Conservation (phyloP, 2,888 invertebrate genomes). For the Baronia brevicornis region DNA sequence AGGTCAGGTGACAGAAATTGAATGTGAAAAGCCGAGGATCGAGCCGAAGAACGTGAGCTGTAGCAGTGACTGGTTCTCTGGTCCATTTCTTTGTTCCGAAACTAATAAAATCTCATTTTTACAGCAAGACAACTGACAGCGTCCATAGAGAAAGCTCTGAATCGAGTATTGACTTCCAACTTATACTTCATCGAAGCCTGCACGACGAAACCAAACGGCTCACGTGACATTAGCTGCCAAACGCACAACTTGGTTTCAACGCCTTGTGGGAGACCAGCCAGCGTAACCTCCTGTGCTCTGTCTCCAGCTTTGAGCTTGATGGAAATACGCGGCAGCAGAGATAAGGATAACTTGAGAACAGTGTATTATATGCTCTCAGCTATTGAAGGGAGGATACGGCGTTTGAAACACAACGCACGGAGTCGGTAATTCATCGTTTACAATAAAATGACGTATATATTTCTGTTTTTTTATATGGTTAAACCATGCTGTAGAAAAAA, state of each 20-base stretch:
- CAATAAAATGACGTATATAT: constrained; percentile 25
- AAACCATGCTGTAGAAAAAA: constrained; percentile 3
- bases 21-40: no score
- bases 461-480: constrained; percentile 18
- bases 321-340: constrained; percentile 37
- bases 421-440: constrained; percentile 18
- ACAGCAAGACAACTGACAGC: constrained; percentile 36
- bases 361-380: constrained; percentile 49
- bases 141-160: constrained; percentile 22
- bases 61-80: no score
- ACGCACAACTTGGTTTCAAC: constrained; percentile 22
- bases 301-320: constrained; percentile 35
- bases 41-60: no score
- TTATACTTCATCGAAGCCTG: constrained; percentile 28
- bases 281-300: constrained; percentile 21
- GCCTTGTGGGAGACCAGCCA: not conserved
- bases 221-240: constrained; percentile 36
- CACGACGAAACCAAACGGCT: constrained; percentile 52
- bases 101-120: constrained; percentile 18
- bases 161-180: constrained; percentile 8
- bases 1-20: no score
- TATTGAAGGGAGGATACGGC: constrained; percentile 54
- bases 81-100: no score
- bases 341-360: constrained; percentile 41
- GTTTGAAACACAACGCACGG: constrained; percentile 35